These are phyloP conservation scores for Phthorimaea operculella DNA, from an alignment of 1,140 invertebrate genomes.

Conservation along the genomic window DNA sequence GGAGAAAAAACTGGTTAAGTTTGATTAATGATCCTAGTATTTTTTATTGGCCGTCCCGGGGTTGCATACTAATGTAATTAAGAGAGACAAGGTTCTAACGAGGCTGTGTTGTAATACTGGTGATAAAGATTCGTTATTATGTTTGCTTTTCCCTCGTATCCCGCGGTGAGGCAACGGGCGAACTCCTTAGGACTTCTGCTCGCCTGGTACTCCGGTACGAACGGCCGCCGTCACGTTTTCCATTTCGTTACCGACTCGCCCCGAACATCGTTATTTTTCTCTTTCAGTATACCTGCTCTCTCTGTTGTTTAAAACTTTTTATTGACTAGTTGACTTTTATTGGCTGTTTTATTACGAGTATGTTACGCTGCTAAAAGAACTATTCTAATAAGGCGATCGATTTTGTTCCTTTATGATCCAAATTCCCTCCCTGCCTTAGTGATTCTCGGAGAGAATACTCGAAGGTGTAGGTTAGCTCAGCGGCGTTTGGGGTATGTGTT, in stretches of 20 bases:
- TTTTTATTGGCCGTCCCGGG: slow-evolving; percentile 5
- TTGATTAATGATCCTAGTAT: slow-evolving; percentile 3
- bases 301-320: too few relatives aligned
- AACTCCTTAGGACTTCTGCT: background rate
- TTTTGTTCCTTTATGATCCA: too few relatives aligned
- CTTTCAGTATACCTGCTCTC: too few relatives aligned
- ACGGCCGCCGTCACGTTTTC: slow-evolving; percentile 1
- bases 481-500: too few relatives aligned
- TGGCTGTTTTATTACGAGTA: too few relatives aligned
- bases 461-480: too few relatives aligned
- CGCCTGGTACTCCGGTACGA: background rate
- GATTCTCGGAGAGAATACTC: too few relatives aligned
- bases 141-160: slow-evolving; percentile 2
- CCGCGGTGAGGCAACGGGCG: background rate
- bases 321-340: too few relatives aligned
- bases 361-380: too few relatives aligned
- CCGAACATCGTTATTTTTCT: too few relatives aligned
- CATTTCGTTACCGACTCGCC: background rate
- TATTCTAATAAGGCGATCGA: too few relatives aligned
- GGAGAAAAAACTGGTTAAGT: slow-evolving; percentile 1
- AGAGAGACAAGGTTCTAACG: slow-evolving; percentile 4
- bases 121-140: slow-evolving; percentile 5
- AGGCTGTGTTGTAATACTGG: background rate
- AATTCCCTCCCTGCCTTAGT: too few relatives aligned
- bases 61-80: slow-evolving; percentile 6